Percentiles rank a stretch among this genome's conserved stretches.
phyloP scores from a whole-genome alignment of 2,113 vertebrate species.

The Electrona antarctica region DNA sequence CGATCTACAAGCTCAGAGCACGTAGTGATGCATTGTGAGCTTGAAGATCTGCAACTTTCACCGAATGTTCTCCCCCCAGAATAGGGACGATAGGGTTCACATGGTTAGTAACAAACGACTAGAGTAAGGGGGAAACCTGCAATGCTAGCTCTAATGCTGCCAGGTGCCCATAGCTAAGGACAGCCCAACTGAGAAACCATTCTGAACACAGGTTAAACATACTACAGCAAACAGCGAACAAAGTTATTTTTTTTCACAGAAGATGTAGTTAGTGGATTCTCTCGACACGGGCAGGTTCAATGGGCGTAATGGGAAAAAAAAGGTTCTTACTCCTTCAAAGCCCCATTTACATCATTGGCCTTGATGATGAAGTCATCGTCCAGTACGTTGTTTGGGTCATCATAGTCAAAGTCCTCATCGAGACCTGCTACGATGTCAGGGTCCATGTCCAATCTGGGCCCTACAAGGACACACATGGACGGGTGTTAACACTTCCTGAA shows the following conservation, averaged over 20 bases:
- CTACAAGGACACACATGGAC: constrained; percentile 64
- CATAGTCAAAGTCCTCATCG: constrained; percentile 95
- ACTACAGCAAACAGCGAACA: background rate
- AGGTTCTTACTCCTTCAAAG: constrained; percentile 53
- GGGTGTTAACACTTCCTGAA: background rate
- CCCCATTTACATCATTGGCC: constrained; percentile 76
- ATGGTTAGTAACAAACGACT: no score
- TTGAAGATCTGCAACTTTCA: no score
- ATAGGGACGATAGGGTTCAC: no score
- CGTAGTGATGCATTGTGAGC: no score
- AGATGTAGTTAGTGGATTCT: background rate
- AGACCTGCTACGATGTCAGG: constrained; percentile 95
- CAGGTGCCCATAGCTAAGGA: no score
- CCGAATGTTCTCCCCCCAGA: no score
- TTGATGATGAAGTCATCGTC: constrained; percentile 93
- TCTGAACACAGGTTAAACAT: background rate
- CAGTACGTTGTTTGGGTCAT: constrained; percentile 91
- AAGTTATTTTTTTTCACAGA: background rate
- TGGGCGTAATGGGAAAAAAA: background rate
- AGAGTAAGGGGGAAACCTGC: no score
- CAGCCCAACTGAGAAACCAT: background rate
- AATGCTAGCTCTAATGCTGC: no score
- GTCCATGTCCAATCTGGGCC: constrained; percentile 93
- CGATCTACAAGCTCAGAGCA: no score
- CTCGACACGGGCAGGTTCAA: constrained; percentile 1